Evolutionary conservation across 2,113 vertebrate species (phyloP).

Genomic region (Caloenas nicobarica): DNA sequence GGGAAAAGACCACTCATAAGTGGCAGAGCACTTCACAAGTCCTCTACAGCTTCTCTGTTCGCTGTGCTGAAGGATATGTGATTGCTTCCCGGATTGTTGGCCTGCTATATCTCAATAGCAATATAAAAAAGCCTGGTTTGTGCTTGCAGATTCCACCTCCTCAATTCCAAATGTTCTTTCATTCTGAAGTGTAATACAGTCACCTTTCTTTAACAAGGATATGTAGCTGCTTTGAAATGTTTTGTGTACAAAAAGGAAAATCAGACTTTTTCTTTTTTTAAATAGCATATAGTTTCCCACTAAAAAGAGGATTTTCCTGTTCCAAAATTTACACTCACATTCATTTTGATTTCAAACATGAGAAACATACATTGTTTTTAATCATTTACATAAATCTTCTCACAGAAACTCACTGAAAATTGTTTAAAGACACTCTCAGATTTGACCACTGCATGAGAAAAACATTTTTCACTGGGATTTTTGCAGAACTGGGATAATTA

Average conservation of each 20-base stretch:
- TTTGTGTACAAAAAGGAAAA: neutral
- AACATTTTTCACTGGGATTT: neutral
- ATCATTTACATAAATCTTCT: neutral
- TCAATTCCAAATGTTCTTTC: neutral
- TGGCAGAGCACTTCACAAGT: neutral
- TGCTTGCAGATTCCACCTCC: neutral
- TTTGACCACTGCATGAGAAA: neutral
- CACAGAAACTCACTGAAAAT: neutral
- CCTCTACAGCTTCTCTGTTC: neutral
- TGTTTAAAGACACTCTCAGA: neutral
- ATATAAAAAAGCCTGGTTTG: neutral
- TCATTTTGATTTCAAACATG: neutral
- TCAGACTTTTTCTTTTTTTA: neutral
- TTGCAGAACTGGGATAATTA: neutral
- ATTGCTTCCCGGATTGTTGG: neutral
- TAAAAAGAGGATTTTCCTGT: neutral
- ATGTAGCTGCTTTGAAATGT: neutral
- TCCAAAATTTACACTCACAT: neutral
- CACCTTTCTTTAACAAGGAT: neutral
- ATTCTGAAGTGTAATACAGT: neutral
- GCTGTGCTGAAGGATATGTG: neutral
- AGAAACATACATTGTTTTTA: neutral
- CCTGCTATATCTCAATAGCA: neutral
- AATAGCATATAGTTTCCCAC: neutral
- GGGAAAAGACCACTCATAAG: neutral